Evolutionary conservation across 2,113 vertebrate genomes (phyloP).

Genomic region (Pachycephala philippinensis): DNA sequence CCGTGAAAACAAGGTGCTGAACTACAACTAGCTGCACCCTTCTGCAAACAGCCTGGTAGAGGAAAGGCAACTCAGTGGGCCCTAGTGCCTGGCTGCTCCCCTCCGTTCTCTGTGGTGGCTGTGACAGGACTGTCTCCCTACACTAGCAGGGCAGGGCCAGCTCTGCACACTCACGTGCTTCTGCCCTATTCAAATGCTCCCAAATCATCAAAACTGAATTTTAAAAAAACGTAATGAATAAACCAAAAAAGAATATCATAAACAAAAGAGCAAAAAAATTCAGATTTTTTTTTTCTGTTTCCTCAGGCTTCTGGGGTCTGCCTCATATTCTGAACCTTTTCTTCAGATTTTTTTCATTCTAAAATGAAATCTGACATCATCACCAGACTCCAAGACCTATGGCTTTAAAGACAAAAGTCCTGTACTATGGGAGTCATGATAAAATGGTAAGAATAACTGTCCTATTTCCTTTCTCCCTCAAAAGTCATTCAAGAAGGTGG

Average conservation of each 20-base stretch:
- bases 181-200: not conserved
- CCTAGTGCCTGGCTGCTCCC: not conserved
- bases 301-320: not conserved
- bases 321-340: not conserved
- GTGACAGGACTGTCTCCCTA: not conserved
- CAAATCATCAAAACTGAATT: not conserved
- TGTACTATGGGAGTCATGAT: not conserved
- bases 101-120: fast-evolving
- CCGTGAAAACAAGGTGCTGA: not conserved
- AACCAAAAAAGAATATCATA: not conserved
- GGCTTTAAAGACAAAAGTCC: not conserved
- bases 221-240: not conserved
- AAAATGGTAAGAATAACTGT: not conserved
- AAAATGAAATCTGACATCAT: not conserved
- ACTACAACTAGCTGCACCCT: not conserved
- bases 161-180: not conserved
- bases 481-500: not conserved
- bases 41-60: not conserved
- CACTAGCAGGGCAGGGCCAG: not conserved
- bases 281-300: not conserved
- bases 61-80: fast-evolving
- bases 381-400: not conserved
- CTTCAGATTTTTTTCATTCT: not conserved
- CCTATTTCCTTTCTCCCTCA: not conserved
- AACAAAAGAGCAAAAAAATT: not conserved